phyloP scores from a whole-genome alignment of 2,888 invertebrate genomes.

The Lepas anatifera region DNA sequence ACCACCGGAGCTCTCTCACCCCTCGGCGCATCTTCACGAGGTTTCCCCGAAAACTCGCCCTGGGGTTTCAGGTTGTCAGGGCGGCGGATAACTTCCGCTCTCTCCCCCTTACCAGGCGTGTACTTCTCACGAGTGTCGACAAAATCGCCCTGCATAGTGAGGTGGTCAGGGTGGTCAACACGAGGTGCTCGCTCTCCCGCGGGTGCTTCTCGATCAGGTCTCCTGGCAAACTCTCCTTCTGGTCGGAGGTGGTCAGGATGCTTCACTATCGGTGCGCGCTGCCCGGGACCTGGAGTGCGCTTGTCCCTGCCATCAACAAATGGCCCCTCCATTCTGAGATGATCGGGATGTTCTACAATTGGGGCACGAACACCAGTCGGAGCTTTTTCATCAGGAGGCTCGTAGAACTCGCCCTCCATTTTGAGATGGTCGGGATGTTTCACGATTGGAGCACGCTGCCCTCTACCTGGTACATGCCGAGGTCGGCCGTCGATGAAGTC shows the following conservation, averaged over 20 bases:
- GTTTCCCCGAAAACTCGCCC: constrained; percentile 17
- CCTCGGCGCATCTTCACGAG: constrained; percentile 27
- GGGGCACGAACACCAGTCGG: constrained; percentile 27
- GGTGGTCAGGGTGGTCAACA: constrained; percentile 38
- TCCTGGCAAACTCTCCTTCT: neutral
- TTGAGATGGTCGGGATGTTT: constrained; percentile 21
- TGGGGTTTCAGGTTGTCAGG: neutral
- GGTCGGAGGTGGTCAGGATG: neutral
- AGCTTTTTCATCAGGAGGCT: constrained; percentile 28
- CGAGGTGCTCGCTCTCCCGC: constrained; percentile 24
- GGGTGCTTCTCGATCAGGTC: neutral
- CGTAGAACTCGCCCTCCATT: constrained; percentile 19
- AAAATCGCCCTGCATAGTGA: constrained; percentile 36
- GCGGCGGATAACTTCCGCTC: neutral
- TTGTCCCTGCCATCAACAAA: neutral
- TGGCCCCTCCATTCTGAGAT: constrained; percentile 39
- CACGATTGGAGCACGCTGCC: constrained; percentile 19
- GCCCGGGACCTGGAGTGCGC: neutral
- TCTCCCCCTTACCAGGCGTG: neutral
- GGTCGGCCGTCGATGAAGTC: constrained; percentile 26
- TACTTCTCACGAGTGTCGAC: neutral
- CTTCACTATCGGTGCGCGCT: neutral
- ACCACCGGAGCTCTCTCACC: constrained; percentile 27
- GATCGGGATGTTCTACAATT: constrained; percentile 32
- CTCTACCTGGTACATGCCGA: constrained; percentile 16